Evolutionary conservation across 2,113 vertebrate genomes (phyloP).

Genomic region (Elgaria multicarinata): DNA sequence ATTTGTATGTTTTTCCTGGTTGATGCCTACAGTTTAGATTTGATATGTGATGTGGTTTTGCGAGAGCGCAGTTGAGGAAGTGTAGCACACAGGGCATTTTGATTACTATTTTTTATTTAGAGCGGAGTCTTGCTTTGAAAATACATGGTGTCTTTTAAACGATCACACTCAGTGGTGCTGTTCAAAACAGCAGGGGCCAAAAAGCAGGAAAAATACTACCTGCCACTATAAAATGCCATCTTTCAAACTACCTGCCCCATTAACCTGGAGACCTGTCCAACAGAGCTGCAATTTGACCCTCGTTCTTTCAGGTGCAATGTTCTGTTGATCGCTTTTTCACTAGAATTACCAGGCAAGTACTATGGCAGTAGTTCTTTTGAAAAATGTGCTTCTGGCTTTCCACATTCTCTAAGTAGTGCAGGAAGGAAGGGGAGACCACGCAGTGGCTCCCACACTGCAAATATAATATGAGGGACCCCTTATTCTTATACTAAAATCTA

Average conservation of each 20-base stretch:
- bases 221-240: conserved; percentile 32
- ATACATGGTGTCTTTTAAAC: conserved; percentile 22
- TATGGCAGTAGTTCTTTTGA: not conserved
- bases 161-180: conserved; percentile 6
- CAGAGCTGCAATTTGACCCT: conserved; percentile 47
- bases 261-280: conserved; percentile 31
- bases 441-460: not conserved
- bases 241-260: conserved; percentile 28
- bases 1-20: conserved; percentile 43
- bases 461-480: not conserved
- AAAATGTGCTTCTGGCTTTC: not conserved
- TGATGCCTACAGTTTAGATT: conserved; percentile 29
- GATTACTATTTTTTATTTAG: conserved; percentile 38
- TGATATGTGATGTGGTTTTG: conserved; percentile 10
- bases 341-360: conserved; percentile 18
- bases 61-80: conserved; percentile 40
- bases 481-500: not conserved
- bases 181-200: conserved; percentile 20
- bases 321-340: conserved; percentile 46
- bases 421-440: not conserved
- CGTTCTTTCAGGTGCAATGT: conserved; percentile 37
- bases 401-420: not conserved
- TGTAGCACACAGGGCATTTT: conserved; percentile 20
- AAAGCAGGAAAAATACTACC: conserved; percentile 28
- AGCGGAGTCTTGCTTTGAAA: conserved; percentile 44